Percentiles rank a stretch among this genome's conserved stretches.
Conservation (phyloP, 2,113 vertebrate genomes). For the Chaetodon auriga region DNA sequence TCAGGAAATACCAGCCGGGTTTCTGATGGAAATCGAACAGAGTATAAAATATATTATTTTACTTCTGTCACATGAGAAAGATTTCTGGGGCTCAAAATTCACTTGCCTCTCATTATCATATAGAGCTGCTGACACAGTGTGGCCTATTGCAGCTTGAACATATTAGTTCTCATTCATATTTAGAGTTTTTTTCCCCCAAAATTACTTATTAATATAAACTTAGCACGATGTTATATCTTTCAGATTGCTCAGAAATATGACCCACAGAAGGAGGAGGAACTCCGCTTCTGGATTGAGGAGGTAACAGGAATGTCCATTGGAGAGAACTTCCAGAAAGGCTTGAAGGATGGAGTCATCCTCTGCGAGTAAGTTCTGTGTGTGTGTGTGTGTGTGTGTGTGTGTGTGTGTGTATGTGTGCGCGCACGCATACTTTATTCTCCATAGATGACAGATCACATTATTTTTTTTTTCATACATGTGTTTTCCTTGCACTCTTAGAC, state of each 20-base stretch:
- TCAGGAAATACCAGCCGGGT: neutral
- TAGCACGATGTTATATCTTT: slow-evolving; percentile 47
- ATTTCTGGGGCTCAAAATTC: neutral
- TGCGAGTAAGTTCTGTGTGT: slow-evolving; percentile 90
- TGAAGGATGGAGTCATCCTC: slow-evolving; percentile 96
- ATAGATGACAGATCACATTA: neutral
- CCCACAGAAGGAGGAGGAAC: slow-evolving; percentile 93
- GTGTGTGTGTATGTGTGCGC: too few species aligned
- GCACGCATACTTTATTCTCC: neutral
- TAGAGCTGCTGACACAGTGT: neutral
- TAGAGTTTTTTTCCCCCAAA: neutral
- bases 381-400: slow-evolving; percentile 3
- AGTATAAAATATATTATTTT: neutral
- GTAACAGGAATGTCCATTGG: slow-evolving; percentile 94
- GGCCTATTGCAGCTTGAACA: neutral
- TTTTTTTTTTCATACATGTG: neutral
- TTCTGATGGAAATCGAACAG: too few species aligned
- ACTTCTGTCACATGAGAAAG: neutral
- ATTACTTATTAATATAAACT: neutral
- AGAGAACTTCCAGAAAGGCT: slow-evolving; percentile 94
- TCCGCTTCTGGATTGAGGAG: slow-evolving; percentile 97
- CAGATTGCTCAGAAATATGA: slow-evolving; percentile 99
- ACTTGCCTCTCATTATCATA: neutral
- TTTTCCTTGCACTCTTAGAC: slow-evolving; percentile 79
- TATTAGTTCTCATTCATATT: neutral